Evolutionary conservation across 2,113 vertebrate genomes (phyloP).

Genomic region (Pterocles burchelli): DNA sequence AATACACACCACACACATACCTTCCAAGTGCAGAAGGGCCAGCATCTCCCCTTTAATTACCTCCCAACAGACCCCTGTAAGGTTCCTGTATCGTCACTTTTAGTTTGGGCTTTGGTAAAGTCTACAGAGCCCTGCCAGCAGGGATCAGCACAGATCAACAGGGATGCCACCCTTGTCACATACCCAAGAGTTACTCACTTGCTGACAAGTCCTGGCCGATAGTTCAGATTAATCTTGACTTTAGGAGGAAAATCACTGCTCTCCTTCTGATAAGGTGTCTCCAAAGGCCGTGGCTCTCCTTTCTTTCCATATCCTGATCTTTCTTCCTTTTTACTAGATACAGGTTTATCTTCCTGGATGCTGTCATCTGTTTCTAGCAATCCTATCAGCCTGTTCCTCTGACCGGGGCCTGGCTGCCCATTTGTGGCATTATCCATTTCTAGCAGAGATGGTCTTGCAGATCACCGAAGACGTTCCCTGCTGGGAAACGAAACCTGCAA

Average conservation of each 20-base stretch:
- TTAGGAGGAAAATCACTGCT: slow-evolving; percentile 54
- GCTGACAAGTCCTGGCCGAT: background rate
- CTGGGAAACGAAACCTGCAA: background rate
- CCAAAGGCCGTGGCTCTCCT: slow-evolving; percentile 57
- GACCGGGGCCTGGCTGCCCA: slow-evolving; percentile 1
- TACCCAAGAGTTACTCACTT: slow-evolving; percentile 50
- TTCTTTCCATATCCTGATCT: background rate
- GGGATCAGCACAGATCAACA: background rate
- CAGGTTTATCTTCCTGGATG: slow-evolving; percentile 10
- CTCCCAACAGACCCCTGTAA: background rate
- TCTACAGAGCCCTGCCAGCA: background rate
- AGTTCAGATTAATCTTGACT: slow-evolving; percentile 72
- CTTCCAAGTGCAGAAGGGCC: background rate
- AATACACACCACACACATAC: background rate
- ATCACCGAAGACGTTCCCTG: background rate
- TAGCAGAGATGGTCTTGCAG: background rate
- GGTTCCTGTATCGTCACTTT: background rate
- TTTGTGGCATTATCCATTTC: slow-evolving; percentile 59
- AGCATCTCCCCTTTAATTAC: too few relatives aligned
- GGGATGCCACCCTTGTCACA: background rate
- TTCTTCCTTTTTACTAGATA: background rate
- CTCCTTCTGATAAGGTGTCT: slow-evolving; percentile 69
- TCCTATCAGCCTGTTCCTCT: slow-evolving; percentile 44
- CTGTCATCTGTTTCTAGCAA: slow-evolving; percentile 67
- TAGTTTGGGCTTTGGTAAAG: background rate